These are phyloP conservation scores for Plumapathes pennacea DNA, from an alignment of 92 coral and sea anemone genomes.

Conservation along the genomic window DNA sequence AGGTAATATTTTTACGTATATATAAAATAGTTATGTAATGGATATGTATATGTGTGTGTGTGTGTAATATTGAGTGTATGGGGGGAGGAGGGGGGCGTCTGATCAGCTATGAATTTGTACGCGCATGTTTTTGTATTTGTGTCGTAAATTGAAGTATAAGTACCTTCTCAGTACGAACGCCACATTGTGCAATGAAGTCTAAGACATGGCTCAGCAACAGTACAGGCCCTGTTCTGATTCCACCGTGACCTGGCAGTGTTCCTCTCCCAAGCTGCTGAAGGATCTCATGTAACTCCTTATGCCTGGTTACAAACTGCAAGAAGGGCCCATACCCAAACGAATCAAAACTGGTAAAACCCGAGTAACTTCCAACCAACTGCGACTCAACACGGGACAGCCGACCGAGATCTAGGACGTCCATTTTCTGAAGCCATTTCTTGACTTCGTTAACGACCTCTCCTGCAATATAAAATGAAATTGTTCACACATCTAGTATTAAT, in stretches of 20 bases:
- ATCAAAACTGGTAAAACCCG: slow-evolving; percentile 63
- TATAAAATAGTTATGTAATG: no score
- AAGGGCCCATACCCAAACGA: slow-evolving; percentile 80
- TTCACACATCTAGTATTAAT: neutral
- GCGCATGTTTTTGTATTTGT: no score
- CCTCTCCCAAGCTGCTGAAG: slow-evolving; percentile 40
- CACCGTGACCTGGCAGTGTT: slow-evolving; percentile 8
- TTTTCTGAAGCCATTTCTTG: slow-evolving; percentile 63
- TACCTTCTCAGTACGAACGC: slow-evolving; percentile 51
- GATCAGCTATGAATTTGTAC: no score
- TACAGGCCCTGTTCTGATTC: slow-evolving; percentile 9
- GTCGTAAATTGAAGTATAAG: no score
- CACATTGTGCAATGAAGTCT: slow-evolving; percentile 78
- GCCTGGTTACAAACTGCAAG: slow-evolving; percentile 60
- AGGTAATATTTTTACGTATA: no score
- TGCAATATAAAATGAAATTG: slow-evolving; percentile 1
- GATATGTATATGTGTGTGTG: no score
- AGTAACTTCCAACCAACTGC: slow-evolving; percentile 37
- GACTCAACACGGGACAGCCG: slow-evolving; percentile 63
- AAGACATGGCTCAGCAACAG: slow-evolving; percentile 30
- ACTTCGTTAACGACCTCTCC: slow-evolving; percentile 51
- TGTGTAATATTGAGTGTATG: no score
- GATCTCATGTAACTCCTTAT: slow-evolving; percentile 58
- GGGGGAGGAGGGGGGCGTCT: no score
- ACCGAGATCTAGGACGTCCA: slow-evolving; percentile 37